Percentiles rank a stretch among this genome's conserved stretches.
Conservation (phyloP, 2,797 vertebrate species). For the Tapera naevia region DNA sequence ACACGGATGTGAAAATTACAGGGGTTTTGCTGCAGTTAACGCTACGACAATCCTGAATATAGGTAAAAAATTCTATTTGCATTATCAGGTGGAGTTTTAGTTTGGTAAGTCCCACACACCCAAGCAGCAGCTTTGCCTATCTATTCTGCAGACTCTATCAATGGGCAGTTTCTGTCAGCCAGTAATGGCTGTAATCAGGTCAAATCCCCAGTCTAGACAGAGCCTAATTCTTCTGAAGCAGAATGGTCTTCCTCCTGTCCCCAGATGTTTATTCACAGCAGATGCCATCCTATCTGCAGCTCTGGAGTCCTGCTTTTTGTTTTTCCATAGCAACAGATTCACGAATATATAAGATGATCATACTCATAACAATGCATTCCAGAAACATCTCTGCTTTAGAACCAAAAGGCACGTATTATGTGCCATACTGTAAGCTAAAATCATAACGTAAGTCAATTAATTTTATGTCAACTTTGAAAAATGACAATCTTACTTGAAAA, state of each 20-base stretch:
- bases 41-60: not conserved
- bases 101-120: not conserved
- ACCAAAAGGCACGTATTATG: not conserved
- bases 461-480: not conserved
- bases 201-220: constrained; percentile 73
- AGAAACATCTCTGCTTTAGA: not conserved
- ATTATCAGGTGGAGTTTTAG: not conserved
- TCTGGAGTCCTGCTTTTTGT: not conserved
- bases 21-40: not conserved
- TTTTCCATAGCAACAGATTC: not conserved
- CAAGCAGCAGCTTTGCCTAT: not conserved
- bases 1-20: accelerated
- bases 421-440: not conserved
- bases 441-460: not conserved
- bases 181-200: constrained; percentile 48
- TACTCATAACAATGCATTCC: not conserved
- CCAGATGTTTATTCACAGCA: constrained; percentile 59
- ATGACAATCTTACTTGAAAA: not conserved
- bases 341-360: not conserved
- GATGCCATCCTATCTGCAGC: constrained; percentile 1
- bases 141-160: not conserved
- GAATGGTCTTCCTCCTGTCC: not conserved
- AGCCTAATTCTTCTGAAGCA: constrained; percentile 63
- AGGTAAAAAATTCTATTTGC: not conserved
- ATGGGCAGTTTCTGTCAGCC: not conserved